A percentile compares a stretch with the other conserved stretches of the same genome.
Conservation (phyloP, 2,797 vertebrate genomes). For the Paratrypauchen microcephalus region DNA sequence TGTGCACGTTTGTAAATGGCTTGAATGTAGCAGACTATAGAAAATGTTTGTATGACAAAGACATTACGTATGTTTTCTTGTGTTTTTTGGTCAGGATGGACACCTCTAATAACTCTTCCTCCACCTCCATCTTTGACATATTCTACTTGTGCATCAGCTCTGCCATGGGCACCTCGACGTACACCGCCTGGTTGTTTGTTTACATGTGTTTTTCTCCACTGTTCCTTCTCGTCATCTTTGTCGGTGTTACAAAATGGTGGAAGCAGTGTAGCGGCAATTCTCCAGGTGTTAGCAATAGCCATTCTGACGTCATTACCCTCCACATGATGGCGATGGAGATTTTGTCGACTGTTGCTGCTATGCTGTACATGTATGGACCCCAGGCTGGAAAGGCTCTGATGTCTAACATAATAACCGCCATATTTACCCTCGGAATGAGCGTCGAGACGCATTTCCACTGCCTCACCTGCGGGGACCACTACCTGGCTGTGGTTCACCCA, state of each 20-base stretch:
- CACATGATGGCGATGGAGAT: neutral
- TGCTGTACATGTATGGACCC: neutral
- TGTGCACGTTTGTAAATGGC: too few relatives aligned
- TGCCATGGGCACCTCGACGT: neutral
- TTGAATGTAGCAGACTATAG: too few relatives aligned
- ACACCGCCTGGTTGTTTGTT: neutral
- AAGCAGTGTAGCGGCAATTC: neutral
- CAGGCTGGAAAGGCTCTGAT: neutral
- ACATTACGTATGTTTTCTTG: neutral
- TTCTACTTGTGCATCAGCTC: neutral
- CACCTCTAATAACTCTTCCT: neutral
- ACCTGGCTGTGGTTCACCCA: constrained; percentile 7
- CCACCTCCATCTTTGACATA: neutral
- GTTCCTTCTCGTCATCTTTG: neutral
- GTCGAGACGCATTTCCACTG: neutral
- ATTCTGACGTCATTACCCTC: neutral
- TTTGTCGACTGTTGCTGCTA: neutral
- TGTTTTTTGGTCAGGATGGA: neutral
- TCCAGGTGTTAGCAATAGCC: neutral
- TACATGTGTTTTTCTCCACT: neutral
- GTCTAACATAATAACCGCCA: neutral
- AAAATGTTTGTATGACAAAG: neutral
- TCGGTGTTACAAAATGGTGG: neutral
- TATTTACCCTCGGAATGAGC: neutral
- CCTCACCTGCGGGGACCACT: constrained; percentile 1